phyloP scores from a whole-genome alignment of 2,888 invertebrate genomes.

The Phortica magna region DNA sequence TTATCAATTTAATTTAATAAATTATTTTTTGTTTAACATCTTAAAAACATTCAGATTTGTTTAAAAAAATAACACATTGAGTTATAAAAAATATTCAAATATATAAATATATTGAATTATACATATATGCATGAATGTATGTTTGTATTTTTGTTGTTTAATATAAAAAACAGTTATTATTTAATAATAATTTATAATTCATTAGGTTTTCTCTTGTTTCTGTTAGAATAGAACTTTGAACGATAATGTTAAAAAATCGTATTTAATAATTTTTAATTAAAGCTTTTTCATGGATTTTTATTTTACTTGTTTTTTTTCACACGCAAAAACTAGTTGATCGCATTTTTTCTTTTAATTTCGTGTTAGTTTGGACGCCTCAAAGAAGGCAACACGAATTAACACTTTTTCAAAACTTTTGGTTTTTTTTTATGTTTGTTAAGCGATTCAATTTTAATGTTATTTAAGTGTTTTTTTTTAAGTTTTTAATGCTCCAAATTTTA shows the following conservation, averaged over 20 bases:
- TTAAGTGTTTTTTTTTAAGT: background rate
- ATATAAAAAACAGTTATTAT: conserved; percentile 28
- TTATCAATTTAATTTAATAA: conserved; percentile 15
- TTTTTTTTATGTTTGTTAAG: conserved; percentile 12
- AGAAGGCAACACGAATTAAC: background rate
- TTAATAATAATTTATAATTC: background rate
- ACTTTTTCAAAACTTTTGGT: background rate
- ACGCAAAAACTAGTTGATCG: conserved; percentile 9
- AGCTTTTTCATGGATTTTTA: conserved; percentile 20
- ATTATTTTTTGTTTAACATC: conserved; percentile 38
- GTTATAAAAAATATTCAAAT: conserved; percentile 33
- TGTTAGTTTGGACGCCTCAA: background rate
- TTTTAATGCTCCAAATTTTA: background rate
- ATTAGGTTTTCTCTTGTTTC: background rate
- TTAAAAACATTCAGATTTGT: conserved; percentile 40
- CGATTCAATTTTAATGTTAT: conserved; percentile 3
- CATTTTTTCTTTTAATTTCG: background rate
- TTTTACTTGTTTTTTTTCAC: background rate
- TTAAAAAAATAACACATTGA: conserved; percentile 28
- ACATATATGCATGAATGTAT: conserved; percentile 4
- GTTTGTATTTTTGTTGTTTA: background rate
- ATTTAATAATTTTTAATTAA: conserved; percentile 22
- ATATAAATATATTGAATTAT: conserved; percentile 4
- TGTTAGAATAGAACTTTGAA: conserved; percentile 23
- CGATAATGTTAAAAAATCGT: conserved; percentile 29